Evolutionary conservation across 1,140 invertebrate species (phyloP).

Genomic region (Colletes gigas): DNA sequence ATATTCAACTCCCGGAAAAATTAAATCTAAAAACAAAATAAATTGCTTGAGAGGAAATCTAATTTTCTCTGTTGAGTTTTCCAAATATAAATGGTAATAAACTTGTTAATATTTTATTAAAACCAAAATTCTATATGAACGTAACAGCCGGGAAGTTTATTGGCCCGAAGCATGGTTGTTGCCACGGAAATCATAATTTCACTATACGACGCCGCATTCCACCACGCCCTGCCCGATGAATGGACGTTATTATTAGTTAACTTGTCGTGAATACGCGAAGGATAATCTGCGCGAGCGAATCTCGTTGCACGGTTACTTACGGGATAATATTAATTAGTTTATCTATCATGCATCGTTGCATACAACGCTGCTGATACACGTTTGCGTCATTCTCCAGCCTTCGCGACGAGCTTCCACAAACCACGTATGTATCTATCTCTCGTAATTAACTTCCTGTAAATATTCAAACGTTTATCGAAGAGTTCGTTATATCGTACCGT

Average conservation of each 20-base stretch:
- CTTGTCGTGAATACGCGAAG: not conserved
- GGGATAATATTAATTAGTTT: slow-evolving; percentile 38
- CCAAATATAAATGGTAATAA: too few relatives aligned
- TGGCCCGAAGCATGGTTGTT: slow-evolving; percentile 20
- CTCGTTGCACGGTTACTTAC: not conserved
- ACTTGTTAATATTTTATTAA: too few relatives aligned
- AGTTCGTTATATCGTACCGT: too few relatives aligned
- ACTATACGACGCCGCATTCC: slow-evolving; percentile 6
- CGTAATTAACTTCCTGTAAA: slow-evolving; percentile 3
- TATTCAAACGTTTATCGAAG: slow-evolving; percentile 2
- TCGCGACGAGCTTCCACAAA: too few relatives aligned
- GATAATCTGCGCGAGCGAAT: not conserved
- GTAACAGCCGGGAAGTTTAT: slow-evolving; percentile 22
- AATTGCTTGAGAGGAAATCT: too few relatives aligned
- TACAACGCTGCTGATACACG: too few relatives aligned
- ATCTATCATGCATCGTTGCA: not conserved
- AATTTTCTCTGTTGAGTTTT: too few relatives aligned
- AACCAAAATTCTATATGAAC: too few relatives aligned
- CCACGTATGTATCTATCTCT: too few relatives aligned
- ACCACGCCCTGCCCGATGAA: slow-evolving; percentile 39
- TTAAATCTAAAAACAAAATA: too few relatives aligned
- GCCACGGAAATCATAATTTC: slow-evolving; percentile 38
- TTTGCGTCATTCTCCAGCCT: too few relatives aligned
- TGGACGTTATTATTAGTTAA: slow-evolving; percentile 33
- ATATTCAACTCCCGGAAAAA: too few relatives aligned